Conservation (phyloP, 2,113 vertebrate species). For the Bombycilla garrulus region DNA sequence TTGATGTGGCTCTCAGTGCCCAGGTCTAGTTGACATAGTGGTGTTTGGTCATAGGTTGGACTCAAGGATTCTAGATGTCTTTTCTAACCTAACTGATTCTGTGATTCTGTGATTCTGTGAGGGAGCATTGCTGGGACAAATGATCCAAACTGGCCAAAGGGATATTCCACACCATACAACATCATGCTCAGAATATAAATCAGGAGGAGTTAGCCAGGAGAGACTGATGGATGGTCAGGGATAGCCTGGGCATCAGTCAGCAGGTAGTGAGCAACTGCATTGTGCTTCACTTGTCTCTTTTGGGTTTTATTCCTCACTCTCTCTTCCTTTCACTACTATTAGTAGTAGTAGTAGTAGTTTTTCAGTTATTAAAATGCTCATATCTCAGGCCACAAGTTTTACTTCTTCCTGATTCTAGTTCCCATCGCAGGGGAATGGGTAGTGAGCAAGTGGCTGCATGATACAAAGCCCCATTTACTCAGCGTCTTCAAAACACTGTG, state of each 20-base stretch:
- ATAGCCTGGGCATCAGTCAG: not conserved
- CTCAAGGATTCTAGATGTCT: not conserved
- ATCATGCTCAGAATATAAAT: not conserved
- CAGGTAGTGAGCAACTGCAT: not conserved
- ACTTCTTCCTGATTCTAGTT: not conserved
- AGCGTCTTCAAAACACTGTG: not conserved
- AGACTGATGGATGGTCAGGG: not conserved
- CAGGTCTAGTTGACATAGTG: not conserved
- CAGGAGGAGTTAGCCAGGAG: not conserved
- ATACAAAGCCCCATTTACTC: not conserved
- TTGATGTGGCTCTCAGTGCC: not conserved
- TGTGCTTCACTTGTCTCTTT: not conserved
- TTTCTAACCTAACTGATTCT: not conserved
- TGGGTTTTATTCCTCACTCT: not conserved
- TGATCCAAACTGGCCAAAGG: not conserved
- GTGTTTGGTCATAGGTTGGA: not conserved
- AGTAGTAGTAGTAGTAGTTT: too few relatives aligned
- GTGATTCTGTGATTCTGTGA: not conserved
- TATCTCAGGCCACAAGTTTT: not conserved
- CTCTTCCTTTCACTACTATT: not conserved
- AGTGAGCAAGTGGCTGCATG: fast-evolving
- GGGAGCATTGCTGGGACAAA: not conserved
- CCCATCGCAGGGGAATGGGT: not conserved
- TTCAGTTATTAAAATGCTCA: not conserved
- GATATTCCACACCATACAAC: not conserved